These are phyloP conservation scores for Aurelia coerulea DNA, from an alignment of 30 jellyfish, hydroid and myxozoan genomes.

Conservation along the genomic window DNA sequence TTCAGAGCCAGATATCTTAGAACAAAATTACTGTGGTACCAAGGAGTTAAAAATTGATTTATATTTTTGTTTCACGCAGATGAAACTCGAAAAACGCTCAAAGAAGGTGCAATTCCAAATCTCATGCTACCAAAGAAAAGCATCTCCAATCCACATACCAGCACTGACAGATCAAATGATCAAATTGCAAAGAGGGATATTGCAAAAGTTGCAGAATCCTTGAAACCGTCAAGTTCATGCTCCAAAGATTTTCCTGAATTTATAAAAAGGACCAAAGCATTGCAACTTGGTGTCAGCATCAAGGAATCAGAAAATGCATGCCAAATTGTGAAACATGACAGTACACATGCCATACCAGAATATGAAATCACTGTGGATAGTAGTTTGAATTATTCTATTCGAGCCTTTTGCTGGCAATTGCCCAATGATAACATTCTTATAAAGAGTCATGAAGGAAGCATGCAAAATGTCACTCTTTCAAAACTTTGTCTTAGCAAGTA, in stretches of 20 bases:
- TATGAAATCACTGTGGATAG: constrained; percentile 26
- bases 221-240: neutral
- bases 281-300: constrained; percentile 10
- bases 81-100: neutral
- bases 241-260: constrained; percentile 13
- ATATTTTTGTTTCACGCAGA: no score
- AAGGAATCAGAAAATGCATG: neutral
- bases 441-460: neutral
- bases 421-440: neutral
- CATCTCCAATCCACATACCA: neutral
- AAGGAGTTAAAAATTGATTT: no score
- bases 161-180: constrained; percentile 2
- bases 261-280: neutral
- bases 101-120: neutral
- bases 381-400: constrained; percentile 19
- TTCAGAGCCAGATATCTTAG: no score
- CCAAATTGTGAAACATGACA: neutral
- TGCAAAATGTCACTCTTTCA: constrained; percentile 41
- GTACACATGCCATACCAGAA: constrained; percentile 21
- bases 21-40: no score
- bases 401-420: constrained; percentile 53
- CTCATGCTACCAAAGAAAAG: constrained; percentile 18
- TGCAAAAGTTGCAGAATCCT: neutral
- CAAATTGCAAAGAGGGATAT: neutral
- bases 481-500: neutral